Conservation (phyloP, 1,140 invertebrate genomes). For the Euura saliciscinereae region DNA sequence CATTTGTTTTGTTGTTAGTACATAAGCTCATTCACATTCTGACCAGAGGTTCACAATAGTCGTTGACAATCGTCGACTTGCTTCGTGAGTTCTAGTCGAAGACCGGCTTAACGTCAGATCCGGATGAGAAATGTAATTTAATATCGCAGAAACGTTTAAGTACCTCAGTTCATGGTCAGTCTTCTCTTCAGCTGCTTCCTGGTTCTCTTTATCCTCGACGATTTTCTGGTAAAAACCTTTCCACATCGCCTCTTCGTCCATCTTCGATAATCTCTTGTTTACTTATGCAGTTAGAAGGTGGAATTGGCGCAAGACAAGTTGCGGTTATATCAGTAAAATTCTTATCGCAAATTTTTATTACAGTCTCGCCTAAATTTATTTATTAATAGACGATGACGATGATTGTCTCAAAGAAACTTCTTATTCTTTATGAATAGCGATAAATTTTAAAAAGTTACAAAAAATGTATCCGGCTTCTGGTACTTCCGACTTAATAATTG, state of each 20-base stretch:
- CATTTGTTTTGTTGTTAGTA: too few relatives aligned
- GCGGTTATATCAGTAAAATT: background rate
- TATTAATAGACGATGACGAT: background rate
- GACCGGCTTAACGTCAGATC: too few relatives aligned
- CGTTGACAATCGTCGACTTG: too few relatives aligned
- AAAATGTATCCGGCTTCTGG: too few relatives aligned
- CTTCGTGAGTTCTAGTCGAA: too few relatives aligned
- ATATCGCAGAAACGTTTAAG: conserved; percentile 28
- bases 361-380: background rate
- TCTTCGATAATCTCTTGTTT: conserved; percentile 26
- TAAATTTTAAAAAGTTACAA: too few relatives aligned
- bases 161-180: conserved; percentile 68
- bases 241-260: conserved; percentile 75
- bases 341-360: background rate
- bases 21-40: too few relatives aligned
- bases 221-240: conserved; percentile 71
- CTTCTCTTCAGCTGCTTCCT: conserved; percentile 63
- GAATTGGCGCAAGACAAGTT: background rate
- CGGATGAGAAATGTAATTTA: too few relatives aligned
- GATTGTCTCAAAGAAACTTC: too few relatives aligned
- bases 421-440: too few relatives aligned
- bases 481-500: too few relatives aligned
- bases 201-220: conserved; percentile 64
- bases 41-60: too few relatives aligned
- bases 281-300: background rate